Percentiles rank a stretch among this genome's conserved stretches.
phyloP scores from a whole-genome alignment of 2,797 vertebrate species.

The Gambelia wislizenii region DNA sequence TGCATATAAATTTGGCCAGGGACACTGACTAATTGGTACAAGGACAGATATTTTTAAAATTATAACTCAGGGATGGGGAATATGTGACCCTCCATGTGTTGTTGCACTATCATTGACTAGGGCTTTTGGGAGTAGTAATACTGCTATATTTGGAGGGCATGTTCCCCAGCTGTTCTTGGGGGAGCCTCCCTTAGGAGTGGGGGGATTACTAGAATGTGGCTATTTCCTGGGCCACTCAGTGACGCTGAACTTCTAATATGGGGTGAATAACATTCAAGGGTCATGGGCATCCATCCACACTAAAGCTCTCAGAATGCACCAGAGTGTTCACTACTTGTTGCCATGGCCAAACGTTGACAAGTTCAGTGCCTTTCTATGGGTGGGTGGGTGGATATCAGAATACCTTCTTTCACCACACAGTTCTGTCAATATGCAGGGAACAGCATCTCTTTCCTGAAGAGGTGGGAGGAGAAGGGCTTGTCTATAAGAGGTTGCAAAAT shows the following conservation, averaged over 20 bases:
- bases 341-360: not conserved
- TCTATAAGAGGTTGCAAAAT: no score
- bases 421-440: not conserved
- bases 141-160: not conserved
- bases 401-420: not conserved
- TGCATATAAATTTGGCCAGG: no score
- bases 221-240: not conserved
- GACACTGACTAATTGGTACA: no score
- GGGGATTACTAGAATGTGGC: no score
- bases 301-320: not conserved
- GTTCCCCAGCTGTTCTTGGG: not conserved
- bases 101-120: not conserved
- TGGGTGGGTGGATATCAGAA: not conserved
- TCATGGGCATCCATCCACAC: not conserved
- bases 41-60: no score
- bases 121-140: not conserved
- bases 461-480: not conserved
- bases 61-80: no score
- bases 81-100: not conserved
- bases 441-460: not conserved
- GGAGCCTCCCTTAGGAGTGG: not conserved
- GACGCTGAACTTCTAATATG: not conserved
- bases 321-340: not conserved
- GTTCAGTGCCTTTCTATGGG: not conserved
- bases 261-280: not conserved